Conservation (phyloP, 2,888 invertebrate genomes). For the Antitype chi region DNA sequence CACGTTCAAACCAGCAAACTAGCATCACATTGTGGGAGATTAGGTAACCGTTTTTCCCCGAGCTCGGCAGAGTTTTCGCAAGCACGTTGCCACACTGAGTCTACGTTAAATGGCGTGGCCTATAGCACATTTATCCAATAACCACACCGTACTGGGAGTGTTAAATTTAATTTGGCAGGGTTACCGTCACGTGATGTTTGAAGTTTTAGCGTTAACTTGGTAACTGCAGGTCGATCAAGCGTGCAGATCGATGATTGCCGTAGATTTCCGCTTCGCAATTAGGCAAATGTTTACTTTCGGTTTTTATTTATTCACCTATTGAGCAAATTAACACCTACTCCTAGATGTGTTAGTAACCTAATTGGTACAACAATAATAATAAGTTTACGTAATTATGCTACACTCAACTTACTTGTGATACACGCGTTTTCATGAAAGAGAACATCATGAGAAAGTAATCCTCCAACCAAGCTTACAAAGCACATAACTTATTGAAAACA, state of each 20-base stretch:
- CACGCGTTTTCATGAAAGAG: slow-evolving; percentile 3
- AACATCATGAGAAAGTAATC: not conserved
- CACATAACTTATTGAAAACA: not conserved
- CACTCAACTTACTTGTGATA: slow-evolving; percentile 2
- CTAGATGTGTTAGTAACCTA: not conserved
- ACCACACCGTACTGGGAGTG: slow-evolving; percentile 57
- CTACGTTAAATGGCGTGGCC: slow-evolving; percentile 76
- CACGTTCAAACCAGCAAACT: slow-evolving; percentile 58
- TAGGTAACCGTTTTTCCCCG: slow-evolving; percentile 84
- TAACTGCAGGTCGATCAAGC: slow-evolving; percentile 68
- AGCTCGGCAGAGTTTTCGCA: slow-evolving; percentile 82
- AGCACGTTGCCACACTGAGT: slow-evolving; percentile 82
- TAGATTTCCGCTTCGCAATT: slow-evolving; percentile 73
- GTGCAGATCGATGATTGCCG: slow-evolving; percentile 73
- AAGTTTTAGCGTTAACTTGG: slow-evolving; percentile 59
- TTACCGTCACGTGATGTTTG: slow-evolving; percentile 71
- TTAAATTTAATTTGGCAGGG: slow-evolving; percentile 73
- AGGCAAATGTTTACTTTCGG: slow-evolving; percentile 63
- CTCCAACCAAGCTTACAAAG: not conserved
- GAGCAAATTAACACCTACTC: slow-evolving; percentile 25
- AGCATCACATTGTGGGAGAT: slow-evolving; percentile 78
- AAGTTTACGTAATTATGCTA: not conserved
- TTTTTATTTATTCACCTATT: slow-evolving; percentile 53
- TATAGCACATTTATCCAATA: slow-evolving; percentile 70
- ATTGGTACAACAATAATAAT: slow-evolving; percentile 4